These are phyloP conservation scores for Electrona antarctica DNA, from an alignment of 2,113 vertebrate genomes.

Conservation along the genomic window DNA sequence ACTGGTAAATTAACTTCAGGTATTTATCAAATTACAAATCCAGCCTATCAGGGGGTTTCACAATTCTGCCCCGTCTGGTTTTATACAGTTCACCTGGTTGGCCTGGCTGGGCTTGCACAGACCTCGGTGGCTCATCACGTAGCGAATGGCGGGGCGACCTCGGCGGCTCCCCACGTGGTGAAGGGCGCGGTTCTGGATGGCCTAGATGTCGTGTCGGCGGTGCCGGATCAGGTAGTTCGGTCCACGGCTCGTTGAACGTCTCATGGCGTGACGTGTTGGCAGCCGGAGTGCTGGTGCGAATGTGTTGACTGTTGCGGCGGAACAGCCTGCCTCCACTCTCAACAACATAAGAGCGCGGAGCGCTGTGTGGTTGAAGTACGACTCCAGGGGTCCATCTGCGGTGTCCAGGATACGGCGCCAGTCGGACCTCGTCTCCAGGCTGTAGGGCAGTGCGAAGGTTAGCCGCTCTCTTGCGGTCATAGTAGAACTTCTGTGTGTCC, in stretches of 20 bases:
- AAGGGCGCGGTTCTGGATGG: no score
- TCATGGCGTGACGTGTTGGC: conserved; percentile 15
- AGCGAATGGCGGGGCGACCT: neutral
- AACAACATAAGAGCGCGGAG: neutral
- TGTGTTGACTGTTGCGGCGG: conserved; percentile 17
- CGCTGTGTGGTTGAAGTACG: no score
- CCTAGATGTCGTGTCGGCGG: no score
- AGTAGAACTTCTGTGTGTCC: no score
- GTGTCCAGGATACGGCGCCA: no score
- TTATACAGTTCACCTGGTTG: neutral
- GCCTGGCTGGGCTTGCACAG: neutral
- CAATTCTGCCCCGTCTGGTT: conserved; percentile 15
- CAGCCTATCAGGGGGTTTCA: conserved; percentile 13
- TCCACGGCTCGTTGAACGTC: neutral
- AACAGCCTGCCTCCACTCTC: neutral
- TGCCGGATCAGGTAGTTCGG: neutral
- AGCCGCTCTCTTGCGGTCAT: no score
- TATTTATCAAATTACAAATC: neutral
- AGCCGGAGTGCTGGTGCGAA: conserved; percentile 2
- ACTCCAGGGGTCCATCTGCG: no score
- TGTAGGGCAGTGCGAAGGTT: no score
- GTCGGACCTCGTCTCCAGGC: no score
- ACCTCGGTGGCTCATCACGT: neutral
- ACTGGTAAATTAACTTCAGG: no score
- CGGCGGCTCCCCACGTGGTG: no score